phyloP scores from a whole-genome alignment of 2,888 invertebrate species.

The Lochmaea crataegi region DNA sequence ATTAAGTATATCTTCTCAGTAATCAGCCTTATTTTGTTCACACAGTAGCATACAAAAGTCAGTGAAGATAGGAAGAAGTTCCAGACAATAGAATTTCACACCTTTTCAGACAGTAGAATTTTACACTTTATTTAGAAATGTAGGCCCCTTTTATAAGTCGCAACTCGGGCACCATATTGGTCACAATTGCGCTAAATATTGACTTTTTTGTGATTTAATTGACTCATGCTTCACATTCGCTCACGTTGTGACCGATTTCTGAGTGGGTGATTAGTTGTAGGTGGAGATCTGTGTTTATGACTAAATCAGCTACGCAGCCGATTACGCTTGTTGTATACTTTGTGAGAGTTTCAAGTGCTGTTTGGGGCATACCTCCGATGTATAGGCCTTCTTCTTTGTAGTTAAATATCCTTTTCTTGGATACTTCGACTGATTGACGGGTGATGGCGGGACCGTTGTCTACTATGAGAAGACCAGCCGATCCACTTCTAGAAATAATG shows the following conservation, averaged over 20 bases:
- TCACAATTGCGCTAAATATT: conserved; percentile 47
- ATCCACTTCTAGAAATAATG: conserved; percentile 76
- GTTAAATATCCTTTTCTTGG: conserved; percentile 61
- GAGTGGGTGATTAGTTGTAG: conserved; percentile 67
- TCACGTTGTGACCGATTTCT: conserved; percentile 66
- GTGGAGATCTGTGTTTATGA: conserved; percentile 71
- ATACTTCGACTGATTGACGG: conserved; percentile 84
- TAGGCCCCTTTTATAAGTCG: conserved; percentile 37
- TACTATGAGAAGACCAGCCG: conserved; percentile 88
- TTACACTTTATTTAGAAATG: conserved; percentile 43
- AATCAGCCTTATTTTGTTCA: conserved; percentile 61
- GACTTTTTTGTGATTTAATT: conserved; percentile 42
- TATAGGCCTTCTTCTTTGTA: conserved; percentile 89
- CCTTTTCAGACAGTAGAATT: conserved; percentile 10
- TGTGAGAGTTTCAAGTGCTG: conserved; percentile 59
- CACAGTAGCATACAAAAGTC: conserved; percentile 56
- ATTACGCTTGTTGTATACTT: conserved; percentile 69
- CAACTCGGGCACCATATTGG: conserved; percentile 35
- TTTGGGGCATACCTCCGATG: conserved; percentile 73
- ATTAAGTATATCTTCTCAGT: conserved; percentile 50
- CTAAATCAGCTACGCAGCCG: conserved; percentile 74
- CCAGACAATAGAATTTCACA: conserved; percentile 39
- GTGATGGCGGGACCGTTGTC: conserved; percentile 86
- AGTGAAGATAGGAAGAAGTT: conserved; percentile 42
- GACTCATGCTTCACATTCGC: conserved; percentile 61